Conservation (phyloP, 2,888 invertebrate genomes). For the Marronus borbonicus region DNA sequence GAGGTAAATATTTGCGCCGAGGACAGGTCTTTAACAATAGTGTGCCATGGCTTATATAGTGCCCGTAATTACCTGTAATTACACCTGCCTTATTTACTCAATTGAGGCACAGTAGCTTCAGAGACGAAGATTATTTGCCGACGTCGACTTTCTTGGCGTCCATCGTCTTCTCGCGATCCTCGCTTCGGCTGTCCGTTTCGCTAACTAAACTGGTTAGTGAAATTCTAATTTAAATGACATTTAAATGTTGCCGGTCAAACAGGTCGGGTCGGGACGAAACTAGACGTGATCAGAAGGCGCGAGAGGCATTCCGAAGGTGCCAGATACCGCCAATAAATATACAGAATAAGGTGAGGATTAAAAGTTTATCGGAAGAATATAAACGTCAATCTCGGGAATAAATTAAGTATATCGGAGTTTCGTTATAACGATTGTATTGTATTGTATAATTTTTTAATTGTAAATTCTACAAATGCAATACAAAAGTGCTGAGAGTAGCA, state of each 20-base stretch:
- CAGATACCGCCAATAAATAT: conserved; percentile 28
- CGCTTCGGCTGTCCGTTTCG: conserved; percentile 2
- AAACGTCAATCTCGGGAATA: background rate
- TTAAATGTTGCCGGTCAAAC: conserved; percentile 48
- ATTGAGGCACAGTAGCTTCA: background rate
- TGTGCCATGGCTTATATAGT: conserved; percentile 4
- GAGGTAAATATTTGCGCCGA: conserved; percentile 8
- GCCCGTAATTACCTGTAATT: conserved; percentile 6
- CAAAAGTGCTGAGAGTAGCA: no score
- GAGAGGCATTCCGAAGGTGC: conserved; percentile 37
- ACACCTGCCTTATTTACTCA: conserved; percentile 7
- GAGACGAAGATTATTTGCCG: conserved; percentile 5
- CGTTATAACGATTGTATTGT: background rate
- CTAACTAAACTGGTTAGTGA: conserved; percentile 43
- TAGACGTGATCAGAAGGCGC: conserved; percentile 27
- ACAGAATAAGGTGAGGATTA: conserved; percentile 15
- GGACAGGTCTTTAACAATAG: background rate
- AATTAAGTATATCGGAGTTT: background rate
- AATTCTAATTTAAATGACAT: conserved; percentile 47
- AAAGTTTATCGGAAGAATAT: conserved; percentile 14
- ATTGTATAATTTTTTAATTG: no score
- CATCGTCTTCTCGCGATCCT: background rate
- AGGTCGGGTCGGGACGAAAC: conserved; percentile 36
- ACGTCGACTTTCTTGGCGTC: background rate
- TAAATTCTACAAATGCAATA: no score